Conservation (phyloP, 2,888 invertebrate genomes). For the Euplexia lucipara region DNA sequence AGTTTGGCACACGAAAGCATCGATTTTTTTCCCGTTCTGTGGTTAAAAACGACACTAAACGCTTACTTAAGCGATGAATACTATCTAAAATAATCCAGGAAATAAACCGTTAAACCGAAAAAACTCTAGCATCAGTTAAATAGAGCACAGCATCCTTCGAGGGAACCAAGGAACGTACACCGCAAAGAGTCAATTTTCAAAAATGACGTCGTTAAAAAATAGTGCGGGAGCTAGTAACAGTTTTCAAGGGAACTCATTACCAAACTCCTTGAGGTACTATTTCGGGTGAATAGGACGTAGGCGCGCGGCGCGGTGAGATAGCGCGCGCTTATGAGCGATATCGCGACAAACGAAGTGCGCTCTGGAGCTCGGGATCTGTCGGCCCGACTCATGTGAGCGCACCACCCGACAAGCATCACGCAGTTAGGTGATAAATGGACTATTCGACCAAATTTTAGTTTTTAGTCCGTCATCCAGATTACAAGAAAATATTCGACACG, state of each 20-base stretch:
- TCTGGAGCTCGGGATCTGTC: conserved; percentile 55
- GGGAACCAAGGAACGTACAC: conserved; percentile 53
- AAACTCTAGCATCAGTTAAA: conserved; percentile 39
- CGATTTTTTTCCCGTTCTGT: too few relatives aligned
- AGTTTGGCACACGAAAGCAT: neutral
- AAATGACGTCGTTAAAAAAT: conserved; percentile 84
- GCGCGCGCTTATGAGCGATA: conserved; percentile 87
- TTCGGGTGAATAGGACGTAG: conserved; percentile 87
- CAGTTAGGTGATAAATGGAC: conserved; percentile 46
- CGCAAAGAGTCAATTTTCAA: conserved; percentile 78
- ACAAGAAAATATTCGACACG: too few relatives aligned
- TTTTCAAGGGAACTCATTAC: conserved; percentile 88
- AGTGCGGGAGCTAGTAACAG: conserved; percentile 79
- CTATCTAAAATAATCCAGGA: conserved; percentile 3
- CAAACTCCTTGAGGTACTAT: conserved; percentile 89
- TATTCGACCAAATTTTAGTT: too few relatives aligned
- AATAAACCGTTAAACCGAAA: conserved; percentile 13
- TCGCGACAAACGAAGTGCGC: conserved; percentile 88
- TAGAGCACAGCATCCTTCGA: conserved; percentile 23
- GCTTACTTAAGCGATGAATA: neutral
- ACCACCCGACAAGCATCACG: conserved; percentile 33
- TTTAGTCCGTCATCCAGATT: too few relatives aligned
- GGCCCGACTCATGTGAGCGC: conserved; percentile 47
- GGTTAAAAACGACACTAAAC: neutral
- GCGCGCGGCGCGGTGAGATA: conserved; percentile 82